phyloP scores from a whole-genome alignment of 2,797 vertebrate species.

The Rhabdophis nuchalis region DNA sequence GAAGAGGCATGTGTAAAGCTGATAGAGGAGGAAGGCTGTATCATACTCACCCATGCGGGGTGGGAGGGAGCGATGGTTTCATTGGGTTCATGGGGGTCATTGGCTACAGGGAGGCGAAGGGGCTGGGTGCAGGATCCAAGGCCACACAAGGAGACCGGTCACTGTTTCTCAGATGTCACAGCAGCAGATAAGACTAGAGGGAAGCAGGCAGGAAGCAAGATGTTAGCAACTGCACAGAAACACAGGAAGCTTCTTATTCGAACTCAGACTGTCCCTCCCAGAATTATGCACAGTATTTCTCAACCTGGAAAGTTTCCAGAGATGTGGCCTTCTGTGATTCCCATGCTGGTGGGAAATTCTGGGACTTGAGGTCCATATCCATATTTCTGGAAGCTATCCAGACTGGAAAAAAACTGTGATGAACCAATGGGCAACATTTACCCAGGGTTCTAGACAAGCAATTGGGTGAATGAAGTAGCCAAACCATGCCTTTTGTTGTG shows the following conservation, averaged over 20 bases:
- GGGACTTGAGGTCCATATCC: neutral
- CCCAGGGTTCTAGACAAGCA: neutral
- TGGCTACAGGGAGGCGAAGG: conserved; percentile 55
- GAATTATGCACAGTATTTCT: neutral
- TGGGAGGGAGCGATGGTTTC: conserved; percentile 88
- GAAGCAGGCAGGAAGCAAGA: conserved; percentile 1
- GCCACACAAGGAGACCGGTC: conserved; percentile 6
- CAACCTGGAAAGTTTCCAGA: neutral
- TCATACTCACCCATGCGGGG: conserved; percentile 83
- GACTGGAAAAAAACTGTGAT: neutral
- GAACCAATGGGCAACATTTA: neutral
- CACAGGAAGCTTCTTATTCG: neutral
- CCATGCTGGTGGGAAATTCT: neutral
- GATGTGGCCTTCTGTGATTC: neutral
- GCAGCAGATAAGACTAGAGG: conserved; percentile 42
- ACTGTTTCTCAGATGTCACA: conserved; percentile 15
- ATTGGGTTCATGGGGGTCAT: conserved; percentile 96
- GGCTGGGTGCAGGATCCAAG: conserved; percentile 37
- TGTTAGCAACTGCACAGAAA: neutral
- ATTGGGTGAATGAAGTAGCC: neutral
- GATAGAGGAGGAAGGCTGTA: neutral
- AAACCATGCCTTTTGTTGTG: neutral
- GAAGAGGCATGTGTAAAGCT: neutral
- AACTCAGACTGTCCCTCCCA: neutral
- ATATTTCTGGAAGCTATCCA: neutral